Percentiles rank a stretch among this genome's conserved stretches.
These are phyloP conservation scores for Cheiracanthium punctorium DNA, from an alignment of 2,888 invertebrate genomes.

Conservation along the genomic window DNA sequence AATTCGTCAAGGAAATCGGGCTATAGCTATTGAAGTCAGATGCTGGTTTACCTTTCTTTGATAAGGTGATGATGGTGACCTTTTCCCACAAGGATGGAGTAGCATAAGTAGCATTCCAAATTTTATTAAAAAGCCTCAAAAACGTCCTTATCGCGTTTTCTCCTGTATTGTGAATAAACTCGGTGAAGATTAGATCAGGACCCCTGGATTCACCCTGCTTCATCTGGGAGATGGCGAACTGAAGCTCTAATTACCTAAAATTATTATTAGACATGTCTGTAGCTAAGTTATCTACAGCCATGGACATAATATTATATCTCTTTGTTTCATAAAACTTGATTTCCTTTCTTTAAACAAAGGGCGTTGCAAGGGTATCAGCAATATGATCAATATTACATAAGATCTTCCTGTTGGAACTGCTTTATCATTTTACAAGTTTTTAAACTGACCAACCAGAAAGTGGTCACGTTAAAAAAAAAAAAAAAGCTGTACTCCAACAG, in stretches of 20 bases:
- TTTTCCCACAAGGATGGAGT: slow-evolving; percentile 6
- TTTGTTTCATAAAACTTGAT: neutral
- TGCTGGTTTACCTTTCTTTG: slow-evolving; percentile 16
- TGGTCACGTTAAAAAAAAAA: no score
- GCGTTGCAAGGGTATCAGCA: neutral
- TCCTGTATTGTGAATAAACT: slow-evolving; percentile 16
- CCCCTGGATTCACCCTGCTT: neutral
- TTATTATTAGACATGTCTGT: no score
- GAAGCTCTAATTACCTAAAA: neutral
- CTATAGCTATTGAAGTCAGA: slow-evolving; percentile 9
- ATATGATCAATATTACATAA: neutral
- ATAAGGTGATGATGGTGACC: neutral
- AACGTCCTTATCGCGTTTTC: neutral
- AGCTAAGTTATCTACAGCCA: no score
- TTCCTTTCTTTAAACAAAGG: neutral
- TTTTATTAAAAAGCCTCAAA: slow-evolving; percentile 31
- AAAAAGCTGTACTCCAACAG: no score
- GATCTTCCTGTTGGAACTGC: neutral
- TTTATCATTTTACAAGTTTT: no score
- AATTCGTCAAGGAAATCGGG: neutral
- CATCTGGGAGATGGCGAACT: slow-evolving; percentile 9
- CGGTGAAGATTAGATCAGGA: slow-evolving; percentile 10
- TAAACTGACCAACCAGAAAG: no score
- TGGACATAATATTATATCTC: no score
- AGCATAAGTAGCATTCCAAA: slow-evolving; percentile 21